Percentiles rank a stretch among this genome's conserved stretches.
Evolutionary conservation across 1,140 invertebrate species (phyloP).

Genomic region (Adoxophyes honmai): DNA sequence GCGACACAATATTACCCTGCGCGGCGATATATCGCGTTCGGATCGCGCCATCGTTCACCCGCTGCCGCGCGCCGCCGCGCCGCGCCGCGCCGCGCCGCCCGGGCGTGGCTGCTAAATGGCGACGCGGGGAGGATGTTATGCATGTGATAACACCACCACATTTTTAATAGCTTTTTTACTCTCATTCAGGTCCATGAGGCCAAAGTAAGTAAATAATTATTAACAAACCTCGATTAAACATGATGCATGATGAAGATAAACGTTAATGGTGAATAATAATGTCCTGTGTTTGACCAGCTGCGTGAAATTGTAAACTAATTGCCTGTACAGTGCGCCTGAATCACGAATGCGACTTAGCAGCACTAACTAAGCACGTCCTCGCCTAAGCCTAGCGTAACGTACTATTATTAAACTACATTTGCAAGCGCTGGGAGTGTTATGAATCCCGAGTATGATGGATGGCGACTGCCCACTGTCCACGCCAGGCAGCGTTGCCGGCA

Average conservation of each 20-base stretch:
- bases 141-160: slow-evolving; percentile 3
- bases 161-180: background rate
- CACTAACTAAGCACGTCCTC: slow-evolving; percentile 14
- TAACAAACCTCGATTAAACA: no score
- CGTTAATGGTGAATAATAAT: no score
- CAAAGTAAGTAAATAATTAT: no score
- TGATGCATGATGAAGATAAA: no score
- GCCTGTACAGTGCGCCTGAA: slow-evolving; percentile 4
- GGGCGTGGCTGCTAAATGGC: slow-evolving; percentile 52
- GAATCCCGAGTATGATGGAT: slow-evolving; percentile 67
- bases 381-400: slow-evolving; percentile 28
- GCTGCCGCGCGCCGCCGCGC: slow-evolving; percentile 12
- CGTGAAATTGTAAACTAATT: slow-evolving; percentile 14
- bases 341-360: slow-evolving; percentile 5
- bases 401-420: slow-evolving; percentile 54
- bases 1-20: slow-evolving; percentile 67
- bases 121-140: slow-evolving; percentile 36
- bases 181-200: no score
- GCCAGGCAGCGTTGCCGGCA: background rate
- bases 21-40: slow-evolving; percentile 60
- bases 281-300: background rate
- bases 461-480: slow-evolving; percentile 26
- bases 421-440: slow-evolving; percentile 61
- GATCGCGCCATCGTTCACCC: slow-evolving; percentile 68
- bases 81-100: slow-evolving; percentile 14